Conservation (phyloP, 2,113 vertebrate species). For the Pogonocichla stellata region DNA sequence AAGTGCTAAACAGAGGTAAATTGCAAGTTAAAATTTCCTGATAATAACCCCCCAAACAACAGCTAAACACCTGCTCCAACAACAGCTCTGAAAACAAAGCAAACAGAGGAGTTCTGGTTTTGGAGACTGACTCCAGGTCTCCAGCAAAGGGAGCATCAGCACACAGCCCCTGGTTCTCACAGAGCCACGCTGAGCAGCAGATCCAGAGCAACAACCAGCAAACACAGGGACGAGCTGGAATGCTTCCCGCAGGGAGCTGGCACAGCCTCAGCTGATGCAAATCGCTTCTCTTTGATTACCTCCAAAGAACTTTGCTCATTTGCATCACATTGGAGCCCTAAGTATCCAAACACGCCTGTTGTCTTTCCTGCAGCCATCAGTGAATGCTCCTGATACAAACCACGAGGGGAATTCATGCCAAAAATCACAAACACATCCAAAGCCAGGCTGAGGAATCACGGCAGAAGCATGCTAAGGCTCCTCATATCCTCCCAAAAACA, state of each 20-base stretch:
- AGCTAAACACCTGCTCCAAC: not conserved
- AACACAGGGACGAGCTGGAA: not conserved
- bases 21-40: not conserved
- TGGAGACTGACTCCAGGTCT: conserved; percentile 7
- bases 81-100: not conserved
- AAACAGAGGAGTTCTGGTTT: not conserved
- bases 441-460: not conserved
- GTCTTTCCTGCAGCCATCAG: not conserved
- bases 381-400: not conserved
- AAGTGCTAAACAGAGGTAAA: not conserved
- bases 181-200: not conserved
- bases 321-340: not conserved
- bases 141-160: not conserved
- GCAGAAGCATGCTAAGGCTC: not conserved
- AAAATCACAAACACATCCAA: not conserved
- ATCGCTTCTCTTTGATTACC: not conserved
- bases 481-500: not conserved
- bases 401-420: not conserved
- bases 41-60: not conserved
- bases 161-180: not conserved
- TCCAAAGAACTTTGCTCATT: not conserved
- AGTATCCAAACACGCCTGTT: not conserved
- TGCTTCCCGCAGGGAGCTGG: not conserved
- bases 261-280: not conserved
- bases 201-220: not conserved